phyloP scores from a whole-genome alignment of 2,797 vertebrate species.

The Emys orbicularis region DNA sequence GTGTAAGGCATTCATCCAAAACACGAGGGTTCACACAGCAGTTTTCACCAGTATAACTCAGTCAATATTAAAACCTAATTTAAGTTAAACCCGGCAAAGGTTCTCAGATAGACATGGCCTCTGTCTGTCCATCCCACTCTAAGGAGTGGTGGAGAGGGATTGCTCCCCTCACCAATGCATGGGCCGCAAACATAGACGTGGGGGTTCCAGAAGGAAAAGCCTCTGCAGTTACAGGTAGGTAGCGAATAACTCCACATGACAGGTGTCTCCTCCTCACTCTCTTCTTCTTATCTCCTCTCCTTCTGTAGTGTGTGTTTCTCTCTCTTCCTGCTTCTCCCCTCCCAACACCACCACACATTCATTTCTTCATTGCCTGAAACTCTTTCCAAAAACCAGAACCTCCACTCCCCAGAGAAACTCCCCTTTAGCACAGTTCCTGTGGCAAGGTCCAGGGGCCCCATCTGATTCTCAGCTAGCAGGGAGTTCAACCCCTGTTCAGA shows the following conservation, averaged over 20 bases:
- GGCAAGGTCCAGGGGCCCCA: not conserved
- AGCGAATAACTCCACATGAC: not conserved
- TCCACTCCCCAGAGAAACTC: not conserved
- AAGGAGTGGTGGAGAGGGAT: not conserved
- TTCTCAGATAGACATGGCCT: not conserved
- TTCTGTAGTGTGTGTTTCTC: not conserved
- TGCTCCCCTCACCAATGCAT: accelerated
- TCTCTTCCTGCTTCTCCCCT: not conserved
- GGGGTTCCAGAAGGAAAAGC: not conserved
- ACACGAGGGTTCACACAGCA: not conserved
- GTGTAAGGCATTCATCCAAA: not conserved
- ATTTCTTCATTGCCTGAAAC: not conserved
- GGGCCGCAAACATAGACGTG: not conserved
- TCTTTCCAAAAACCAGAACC: not conserved
- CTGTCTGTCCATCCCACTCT: accelerated
- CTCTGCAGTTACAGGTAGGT: accelerated
- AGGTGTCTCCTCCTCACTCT: not conserved
- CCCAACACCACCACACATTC: not conserved
- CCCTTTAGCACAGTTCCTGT: not conserved
- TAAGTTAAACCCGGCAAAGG: not conserved
- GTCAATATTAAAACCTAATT: not conserved
- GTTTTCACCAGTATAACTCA: not conserved
- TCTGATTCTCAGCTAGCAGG: not conserved
- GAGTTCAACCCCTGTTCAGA: not conserved
- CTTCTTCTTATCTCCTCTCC: not conserved